Conservation (phyloP, 1,140 invertebrate genomes). For the Heliothis virescens region DNA sequence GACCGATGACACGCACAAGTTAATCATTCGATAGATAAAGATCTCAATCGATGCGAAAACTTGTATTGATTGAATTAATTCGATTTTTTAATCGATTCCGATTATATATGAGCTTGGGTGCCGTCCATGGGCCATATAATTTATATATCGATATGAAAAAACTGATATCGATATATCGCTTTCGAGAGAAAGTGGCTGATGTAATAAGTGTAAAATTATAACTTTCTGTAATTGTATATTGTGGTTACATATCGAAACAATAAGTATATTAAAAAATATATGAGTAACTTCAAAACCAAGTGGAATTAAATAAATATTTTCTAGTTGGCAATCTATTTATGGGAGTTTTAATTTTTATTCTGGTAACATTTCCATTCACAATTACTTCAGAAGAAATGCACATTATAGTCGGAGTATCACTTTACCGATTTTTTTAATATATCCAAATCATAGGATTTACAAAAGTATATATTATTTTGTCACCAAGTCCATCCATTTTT, state of each 20-base stretch:
- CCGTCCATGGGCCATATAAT: constrained; percentile 38
- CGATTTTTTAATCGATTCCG: constrained; percentile 57
- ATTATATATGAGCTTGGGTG: constrained; percentile 54
- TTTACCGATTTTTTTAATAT: too few relatives aligned
- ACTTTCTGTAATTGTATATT: background rate
- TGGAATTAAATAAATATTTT: too few relatives aligned
- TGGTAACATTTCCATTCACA: background rate
- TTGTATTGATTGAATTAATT: constrained; percentile 53
- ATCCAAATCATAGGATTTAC: too few relatives aligned
- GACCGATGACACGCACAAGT: constrained; percentile 13
- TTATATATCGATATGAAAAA: constrained; percentile 44
- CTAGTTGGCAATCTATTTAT: background rate
- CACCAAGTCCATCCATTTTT: background rate
- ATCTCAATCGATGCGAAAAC: constrained; percentile 43
- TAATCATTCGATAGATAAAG: constrained; percentile 41
- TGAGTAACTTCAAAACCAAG: too few relatives aligned
- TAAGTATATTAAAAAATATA: background rate
- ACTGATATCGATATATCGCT: constrained; percentile 12
- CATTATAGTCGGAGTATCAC: too few relatives aligned
- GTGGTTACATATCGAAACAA: background rate
- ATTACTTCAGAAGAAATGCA: too few relatives aligned
- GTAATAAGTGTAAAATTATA: constrained; percentile 25
- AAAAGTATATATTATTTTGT: too few relatives aligned
- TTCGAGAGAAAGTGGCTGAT: constrained; percentile 43
- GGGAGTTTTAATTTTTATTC: background rate